A percentile compares a stretch with the other conserved stretches of the same genome.
phyloP scores from a whole-genome alignment of 2,113 vertebrate species.

The Hemichromis elongatus region DNA sequence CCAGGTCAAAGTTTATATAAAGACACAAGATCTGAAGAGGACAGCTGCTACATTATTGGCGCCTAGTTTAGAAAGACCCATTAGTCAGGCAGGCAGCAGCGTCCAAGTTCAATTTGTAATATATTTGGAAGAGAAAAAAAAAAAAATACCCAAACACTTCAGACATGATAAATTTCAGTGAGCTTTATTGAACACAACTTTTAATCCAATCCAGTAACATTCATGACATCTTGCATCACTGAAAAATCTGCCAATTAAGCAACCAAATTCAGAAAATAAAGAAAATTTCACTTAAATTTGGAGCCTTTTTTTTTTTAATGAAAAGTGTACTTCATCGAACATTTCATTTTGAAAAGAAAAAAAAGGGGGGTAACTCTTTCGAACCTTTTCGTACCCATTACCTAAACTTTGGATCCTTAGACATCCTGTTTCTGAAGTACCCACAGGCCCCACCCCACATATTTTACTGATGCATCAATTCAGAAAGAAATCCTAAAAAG shows the following conservation, averaged over 20 bases:
- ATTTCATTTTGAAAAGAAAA: constrained; percentile 20
- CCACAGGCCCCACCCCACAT: constrained; percentile 26
- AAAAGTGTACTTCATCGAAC: constrained; percentile 26
- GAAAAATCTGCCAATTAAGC: constrained; percentile 67
- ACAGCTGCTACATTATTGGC: not conserved
- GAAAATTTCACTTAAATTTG: constrained; percentile 57
- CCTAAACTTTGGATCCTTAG: constrained; percentile 34
- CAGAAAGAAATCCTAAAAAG: not conserved
- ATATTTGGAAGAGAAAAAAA: not conserved
- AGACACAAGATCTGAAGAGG: not conserved
- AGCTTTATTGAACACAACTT: constrained; percentile 79
- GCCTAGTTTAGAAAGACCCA: not conserved
- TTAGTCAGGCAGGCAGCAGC: not conserved
- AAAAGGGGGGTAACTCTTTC: constrained; percentile 54
- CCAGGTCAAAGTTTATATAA: not conserved
- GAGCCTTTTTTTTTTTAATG: constrained; percentile 9
- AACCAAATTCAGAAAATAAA: constrained; percentile 45
- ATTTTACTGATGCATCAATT: constrained; percentile 48
- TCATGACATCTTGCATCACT: constrained; percentile 66
- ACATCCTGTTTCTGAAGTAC: constrained; percentile 7
- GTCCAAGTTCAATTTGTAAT: not conserved
- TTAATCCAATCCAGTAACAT: constrained; percentile 41
- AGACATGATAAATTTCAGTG: constrained; percentile 70
- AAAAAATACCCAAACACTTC: accelerated
- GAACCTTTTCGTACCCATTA: constrained; percentile 39